A percentile compares a stretch with the other conserved stretches of the same genome.
These are phyloP conservation scores for Helleia helle DNA, from an alignment of 2,888 invertebrate species.

Conservation along the genomic window DNA sequence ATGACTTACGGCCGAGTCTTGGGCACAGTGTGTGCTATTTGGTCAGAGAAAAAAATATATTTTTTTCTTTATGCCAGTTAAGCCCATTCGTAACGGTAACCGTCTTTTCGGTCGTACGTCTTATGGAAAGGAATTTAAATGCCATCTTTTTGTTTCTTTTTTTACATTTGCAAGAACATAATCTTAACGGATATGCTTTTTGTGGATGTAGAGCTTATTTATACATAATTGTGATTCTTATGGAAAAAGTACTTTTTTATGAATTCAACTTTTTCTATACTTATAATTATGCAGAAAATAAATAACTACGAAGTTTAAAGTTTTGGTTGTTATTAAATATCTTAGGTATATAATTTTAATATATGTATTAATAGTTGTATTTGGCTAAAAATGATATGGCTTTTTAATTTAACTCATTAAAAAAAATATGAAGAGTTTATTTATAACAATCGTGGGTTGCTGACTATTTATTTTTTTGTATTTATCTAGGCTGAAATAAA, in stretches of 20 bases:
- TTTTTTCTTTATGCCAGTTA: slow-evolving; percentile 47
- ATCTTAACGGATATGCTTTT: slow-evolving; percentile 41
- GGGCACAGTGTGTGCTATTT: slow-evolving; percentile 42
- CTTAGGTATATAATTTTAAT: no score
- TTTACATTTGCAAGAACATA: slow-evolving; percentile 37
- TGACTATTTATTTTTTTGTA: no score
- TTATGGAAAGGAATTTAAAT: slow-evolving; percentile 49
- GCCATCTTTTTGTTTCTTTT: slow-evolving; percentile 44
- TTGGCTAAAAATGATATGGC: no score
- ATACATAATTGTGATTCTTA: background rate
- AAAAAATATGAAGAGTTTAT: no score
- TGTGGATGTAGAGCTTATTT: background rate
- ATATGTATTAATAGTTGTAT: no score
- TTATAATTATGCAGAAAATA: no score
- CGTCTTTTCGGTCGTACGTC: slow-evolving; percentile 51
- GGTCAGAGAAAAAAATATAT: slow-evolving; percentile 38
- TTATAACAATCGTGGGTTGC: no score
- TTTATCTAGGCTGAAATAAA: no score
- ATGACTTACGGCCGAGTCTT: slow-evolving; percentile 61
- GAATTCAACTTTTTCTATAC: no score
- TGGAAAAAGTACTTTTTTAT: slow-evolving; percentile 20
- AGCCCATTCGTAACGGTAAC: slow-evolving; percentile 69
- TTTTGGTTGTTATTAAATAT: no score
- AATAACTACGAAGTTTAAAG: no score
- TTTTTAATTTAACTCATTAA: no score